phyloP scores from a whole-genome alignment of 2,797 vertebrate genomes.

The Masticophis lateralis region DNA sequence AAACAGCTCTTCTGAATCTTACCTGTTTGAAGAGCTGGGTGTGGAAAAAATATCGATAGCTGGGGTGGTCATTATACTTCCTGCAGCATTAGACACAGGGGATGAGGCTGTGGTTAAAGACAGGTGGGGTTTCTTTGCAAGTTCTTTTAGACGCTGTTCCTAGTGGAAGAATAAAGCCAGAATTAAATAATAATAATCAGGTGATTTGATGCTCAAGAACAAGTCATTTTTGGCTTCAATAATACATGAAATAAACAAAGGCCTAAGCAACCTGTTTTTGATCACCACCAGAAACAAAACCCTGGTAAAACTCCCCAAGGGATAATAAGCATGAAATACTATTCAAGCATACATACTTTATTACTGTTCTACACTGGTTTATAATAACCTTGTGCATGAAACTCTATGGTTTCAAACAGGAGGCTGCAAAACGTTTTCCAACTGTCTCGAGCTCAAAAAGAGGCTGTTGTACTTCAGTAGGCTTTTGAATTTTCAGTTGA shows the following conservation, averaged over 20 bases:
- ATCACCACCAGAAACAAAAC: neutral
- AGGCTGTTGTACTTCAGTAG: neutral
- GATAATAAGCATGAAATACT: neutral
- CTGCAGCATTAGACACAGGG: conserved; percentile 89
- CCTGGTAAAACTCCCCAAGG: neutral
- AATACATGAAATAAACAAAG: neutral
- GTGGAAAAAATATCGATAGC: conserved; percentile 97
- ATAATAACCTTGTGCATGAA: neutral
- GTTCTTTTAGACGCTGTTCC: conserved; percentile 97
- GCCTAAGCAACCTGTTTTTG: neutral
- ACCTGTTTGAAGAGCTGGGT: conserved; percentile 97
- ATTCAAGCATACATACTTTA: neutral
- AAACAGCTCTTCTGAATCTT: neutral
- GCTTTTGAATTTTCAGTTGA: neutral
- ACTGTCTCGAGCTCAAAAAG: neutral
- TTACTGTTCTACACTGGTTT: neutral
- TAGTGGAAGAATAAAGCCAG: conserved; percentile 62
- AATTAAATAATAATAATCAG: conserved; percentile 57
- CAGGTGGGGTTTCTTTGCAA: conserved; percentile 92
- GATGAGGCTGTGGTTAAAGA: conserved; percentile 95
- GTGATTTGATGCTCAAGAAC: neutral
- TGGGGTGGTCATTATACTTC: conserved; percentile 90
- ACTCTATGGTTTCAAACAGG: neutral
- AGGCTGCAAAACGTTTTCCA: neutral
- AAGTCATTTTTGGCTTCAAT: neutral